A percentile compares a stretch with the other conserved stretches of the same genome.
Evolutionary conservation across 1,140 invertebrate species (phyloP).

Genomic region (Colletes latitarsis): DNA sequence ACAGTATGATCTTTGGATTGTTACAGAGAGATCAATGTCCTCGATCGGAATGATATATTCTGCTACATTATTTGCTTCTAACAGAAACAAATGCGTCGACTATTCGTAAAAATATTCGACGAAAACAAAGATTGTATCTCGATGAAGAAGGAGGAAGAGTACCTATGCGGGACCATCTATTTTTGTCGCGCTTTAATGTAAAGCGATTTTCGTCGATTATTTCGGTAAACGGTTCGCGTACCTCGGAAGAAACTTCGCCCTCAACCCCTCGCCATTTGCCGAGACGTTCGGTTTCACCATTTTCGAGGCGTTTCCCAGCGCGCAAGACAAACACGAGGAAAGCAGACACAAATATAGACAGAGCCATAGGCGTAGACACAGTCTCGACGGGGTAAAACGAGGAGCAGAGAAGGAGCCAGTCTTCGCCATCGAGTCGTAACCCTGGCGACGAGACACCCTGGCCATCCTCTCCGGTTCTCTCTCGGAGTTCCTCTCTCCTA

Average conservation of each 20-base stretch:
- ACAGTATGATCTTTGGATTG: too few species aligned
- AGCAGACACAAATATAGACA: slow-evolving; percentile 47
- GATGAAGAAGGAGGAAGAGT: too few species aligned
- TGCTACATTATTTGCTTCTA: too few species aligned
- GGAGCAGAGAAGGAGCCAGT: slow-evolving; percentile 32
- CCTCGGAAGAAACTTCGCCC: too few species aligned
- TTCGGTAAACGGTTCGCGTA: neutral
- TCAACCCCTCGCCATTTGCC: slow-evolving; percentile 31
- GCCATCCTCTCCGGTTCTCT: slow-evolving; percentile 56
- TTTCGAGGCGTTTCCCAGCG: slow-evolving; percentile 19
- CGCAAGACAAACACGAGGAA: slow-evolving; percentile 23
- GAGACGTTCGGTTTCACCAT: neutral
- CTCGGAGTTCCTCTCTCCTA: slow-evolving; percentile 55
- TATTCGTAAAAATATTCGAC: too few species aligned
- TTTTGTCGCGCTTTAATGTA: too few species aligned
- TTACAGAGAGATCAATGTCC: too few species aligned
- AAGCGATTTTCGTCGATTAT: neutral
- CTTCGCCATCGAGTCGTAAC: slow-evolving; percentile 69
- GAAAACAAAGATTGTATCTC: too few species aligned
- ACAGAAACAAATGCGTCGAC: too few species aligned
- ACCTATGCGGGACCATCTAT: too few species aligned
- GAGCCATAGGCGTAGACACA: slow-evolving; percentile 44
- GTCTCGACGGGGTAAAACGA: neutral
- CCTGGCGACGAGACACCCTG: slow-evolving; percentile 71
- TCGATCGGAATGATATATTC: too few species aligned